Evolutionary conservation across 2,888 invertebrate genomes (phyloP), one percentile per base, ranked within the genome.

Genomic region (Ectemnius lituratus): DNA sequence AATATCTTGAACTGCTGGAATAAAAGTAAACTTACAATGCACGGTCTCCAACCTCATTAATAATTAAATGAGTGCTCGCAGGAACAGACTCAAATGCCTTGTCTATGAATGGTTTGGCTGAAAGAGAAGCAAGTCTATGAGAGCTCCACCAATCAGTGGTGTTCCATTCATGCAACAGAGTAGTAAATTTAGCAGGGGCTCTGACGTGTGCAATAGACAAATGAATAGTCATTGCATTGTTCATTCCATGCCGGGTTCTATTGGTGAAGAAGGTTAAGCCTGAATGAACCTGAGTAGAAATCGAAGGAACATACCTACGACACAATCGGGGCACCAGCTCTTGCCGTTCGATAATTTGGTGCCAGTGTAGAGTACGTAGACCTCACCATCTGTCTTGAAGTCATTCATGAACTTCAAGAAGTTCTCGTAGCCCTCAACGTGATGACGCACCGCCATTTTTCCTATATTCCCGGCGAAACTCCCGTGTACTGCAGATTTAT

Each of bases 321-420:
- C 95, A 91, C 98, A 98, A 90, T 98, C 98, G 0, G 95, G 94
- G 87, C 98, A 98, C 98, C 98, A 98, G 89, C 97, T 97, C 68
- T 93, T 90, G 0, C 97, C 97, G 81, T 92, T 91, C 0, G 92
- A 89, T 63, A 93, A 88, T 90, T 94, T 94, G 52, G 93, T 92
- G 20, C 96, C 96, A 80, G 93, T 93, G 87, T 95, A 96, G 83
- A 94, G 93, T 64, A 95, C 91, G 78, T 93, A 90, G 52, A 93
- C 88, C 57, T 90, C 86, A 5, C 92, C 91, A 8, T 37, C 37
- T 0, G 85, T 73, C 67, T 93, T 91, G 59, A 94, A 91, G 13
- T 90, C 89, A 74, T 93, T 90, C 46, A 93, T 92, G 84, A 93
- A 93, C 81, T 93, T 91, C 0, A 91, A 85, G 86, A 95, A 95